Evolutionary conservation across 1,140 invertebrate species (phyloP).

Genomic region (Octopus bimaculoides): DNA sequence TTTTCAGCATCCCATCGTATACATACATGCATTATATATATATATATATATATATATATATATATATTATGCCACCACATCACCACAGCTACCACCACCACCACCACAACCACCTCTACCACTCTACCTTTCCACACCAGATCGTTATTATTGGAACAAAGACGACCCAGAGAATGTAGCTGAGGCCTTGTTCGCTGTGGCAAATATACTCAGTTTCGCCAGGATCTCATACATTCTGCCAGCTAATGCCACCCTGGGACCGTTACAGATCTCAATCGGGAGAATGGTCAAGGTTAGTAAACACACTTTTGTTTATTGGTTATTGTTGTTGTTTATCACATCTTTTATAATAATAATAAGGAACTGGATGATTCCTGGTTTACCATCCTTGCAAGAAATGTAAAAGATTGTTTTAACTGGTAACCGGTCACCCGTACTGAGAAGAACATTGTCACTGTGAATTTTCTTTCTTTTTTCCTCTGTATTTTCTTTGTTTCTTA

Average conservation of each 20-base stretch:
- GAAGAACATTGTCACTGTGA: too few relatives aligned
- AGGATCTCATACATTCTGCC: constrained; percentile 49
- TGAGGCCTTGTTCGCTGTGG: constrained; percentile 47
- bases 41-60: background rate
- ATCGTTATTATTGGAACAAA: constrained; percentile 46
- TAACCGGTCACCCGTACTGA: too few relatives aligned
- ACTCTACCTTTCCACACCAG: constrained; percentile 25
- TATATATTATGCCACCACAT: background rate
- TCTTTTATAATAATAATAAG: background rate
- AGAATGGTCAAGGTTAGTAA: constrained; percentile 46
- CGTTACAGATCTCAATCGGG: constrained; percentile 49
- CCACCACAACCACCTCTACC: background rate
- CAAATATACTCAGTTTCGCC: constrained; percentile 51
- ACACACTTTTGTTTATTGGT: background rate
- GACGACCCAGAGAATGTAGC: constrained; percentile 45
- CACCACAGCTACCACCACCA: background rate
- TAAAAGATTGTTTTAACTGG: too few relatives aligned
- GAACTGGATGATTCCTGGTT: too few relatives aligned
- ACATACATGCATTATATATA: background rate
- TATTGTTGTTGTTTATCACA: background rate
- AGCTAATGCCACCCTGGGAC: constrained; percentile 47
- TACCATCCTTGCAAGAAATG: too few relatives aligned
- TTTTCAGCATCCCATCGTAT: background rate
- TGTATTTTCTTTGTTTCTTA: too few relatives aligned
- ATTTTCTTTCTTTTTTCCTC: too few relatives aligned